phyloP scores from a whole-genome alignment of 2,888 invertebrate genomes.

The Ennomos erosarius region DNA sequence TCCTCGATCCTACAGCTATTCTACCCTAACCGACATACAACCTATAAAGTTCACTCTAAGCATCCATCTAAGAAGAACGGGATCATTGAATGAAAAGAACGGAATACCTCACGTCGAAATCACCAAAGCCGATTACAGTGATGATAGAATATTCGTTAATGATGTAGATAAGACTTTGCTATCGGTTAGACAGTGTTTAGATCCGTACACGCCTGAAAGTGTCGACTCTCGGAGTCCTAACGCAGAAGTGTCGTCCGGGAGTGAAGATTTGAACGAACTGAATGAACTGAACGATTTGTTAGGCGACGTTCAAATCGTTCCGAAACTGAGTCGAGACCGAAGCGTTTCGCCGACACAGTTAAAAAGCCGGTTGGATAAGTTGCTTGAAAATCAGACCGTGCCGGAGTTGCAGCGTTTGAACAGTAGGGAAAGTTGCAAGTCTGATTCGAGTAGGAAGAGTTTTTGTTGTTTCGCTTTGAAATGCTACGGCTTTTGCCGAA shows the following conservation, averaged over 20 bases:
- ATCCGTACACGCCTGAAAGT: conserved; percentile 94
- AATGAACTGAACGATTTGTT: conserved; percentile 62
- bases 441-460: conserved; percentile 65
- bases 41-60: conserved; percentile 37
- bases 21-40: conserved; percentile 30
- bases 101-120: conserved; percentile 79
- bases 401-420: conserved; percentile 67
- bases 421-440: conserved; percentile 73
- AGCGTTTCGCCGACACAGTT: conserved; percentile 87
- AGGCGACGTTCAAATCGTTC: conserved; percentile 45
- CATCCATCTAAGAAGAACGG: conserved; percentile 53
- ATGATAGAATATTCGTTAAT: conserved; percentile 79
- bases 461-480: conserved; percentile 74
- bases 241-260: conserved; percentile 68
- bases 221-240: conserved; percentile 90
- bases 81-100: conserved; percentile 67
- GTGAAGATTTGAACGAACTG: conserved; percentile 63
- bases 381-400: conserved; percentile 57
- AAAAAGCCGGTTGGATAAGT: conserved; percentile 85
- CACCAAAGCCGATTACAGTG: conserved; percentile 77
- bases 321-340: conserved; percentile 61
- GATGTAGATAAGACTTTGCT: conserved; percentile 82
- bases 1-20: conserved; percentile 41
- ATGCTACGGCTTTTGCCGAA: conserved; percentile 76
- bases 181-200: conserved; percentile 74